A percentile compares a stretch with the other conserved stretches of the same genome.
Conservation (phyloP, 2,797 vertebrate species). For the Poeciliopsis paucimaculata region DNA sequence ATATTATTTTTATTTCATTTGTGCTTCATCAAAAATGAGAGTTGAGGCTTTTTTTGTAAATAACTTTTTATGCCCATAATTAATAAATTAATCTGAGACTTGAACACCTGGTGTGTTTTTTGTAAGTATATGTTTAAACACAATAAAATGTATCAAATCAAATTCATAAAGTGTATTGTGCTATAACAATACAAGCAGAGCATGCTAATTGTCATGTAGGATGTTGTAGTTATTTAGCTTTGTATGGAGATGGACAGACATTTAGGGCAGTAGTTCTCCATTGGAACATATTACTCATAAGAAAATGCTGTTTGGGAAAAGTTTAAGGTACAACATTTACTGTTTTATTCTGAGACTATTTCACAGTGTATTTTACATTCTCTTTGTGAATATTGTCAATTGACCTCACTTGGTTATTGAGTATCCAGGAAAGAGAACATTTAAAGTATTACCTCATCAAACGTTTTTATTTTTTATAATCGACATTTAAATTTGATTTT, state of each 20-base stretch:
- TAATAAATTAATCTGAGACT: too few species aligned
- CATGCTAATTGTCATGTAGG: not conserved
- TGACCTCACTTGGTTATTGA: not conserved
- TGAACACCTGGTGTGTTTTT: not conserved
- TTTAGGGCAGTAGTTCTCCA: not conserved
- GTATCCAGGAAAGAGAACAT: not conserved
- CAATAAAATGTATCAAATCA: not conserved
- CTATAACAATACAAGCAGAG: not conserved
- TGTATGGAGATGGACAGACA: not conserved
- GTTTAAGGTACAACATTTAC: not conserved
- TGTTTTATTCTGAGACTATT: not conserved
- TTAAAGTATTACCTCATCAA: not conserved
- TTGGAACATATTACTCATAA: not conserved
- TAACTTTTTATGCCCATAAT: not conserved
- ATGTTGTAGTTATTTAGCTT: too few species aligned
- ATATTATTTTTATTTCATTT: not conserved
- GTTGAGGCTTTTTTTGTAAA: not conserved
- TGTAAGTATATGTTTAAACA: not conserved
- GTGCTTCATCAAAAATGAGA: not conserved
- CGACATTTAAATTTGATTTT: not conserved
- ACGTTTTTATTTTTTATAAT: not conserved
- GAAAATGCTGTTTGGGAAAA: not conserved
- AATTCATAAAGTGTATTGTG: not conserved
- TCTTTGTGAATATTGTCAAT: not conserved
- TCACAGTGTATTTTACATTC: not conserved